Conservation (phyloP, 2,797 vertebrate species). For the Smutsia temminckii region DNA sequence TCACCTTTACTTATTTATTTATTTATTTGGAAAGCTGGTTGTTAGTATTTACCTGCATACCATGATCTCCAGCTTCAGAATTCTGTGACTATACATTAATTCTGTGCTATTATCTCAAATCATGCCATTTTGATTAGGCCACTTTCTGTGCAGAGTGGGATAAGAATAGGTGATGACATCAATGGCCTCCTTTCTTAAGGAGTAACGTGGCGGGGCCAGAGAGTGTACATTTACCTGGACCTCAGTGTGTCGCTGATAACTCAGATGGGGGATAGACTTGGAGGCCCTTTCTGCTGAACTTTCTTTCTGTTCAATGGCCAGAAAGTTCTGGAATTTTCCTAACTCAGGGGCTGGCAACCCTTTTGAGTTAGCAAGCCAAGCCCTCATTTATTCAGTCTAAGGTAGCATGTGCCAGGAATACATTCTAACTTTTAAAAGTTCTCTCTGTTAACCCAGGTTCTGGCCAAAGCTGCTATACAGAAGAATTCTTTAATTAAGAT, state of each 20-base stretch:
- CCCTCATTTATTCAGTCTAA: not conserved
- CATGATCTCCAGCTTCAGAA: not conserved
- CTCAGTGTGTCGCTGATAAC: not conserved
- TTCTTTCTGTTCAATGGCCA: slow-evolving; percentile 19
- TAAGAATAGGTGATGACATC: not conserved
- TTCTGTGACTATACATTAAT: not conserved
- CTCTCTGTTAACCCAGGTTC: slow-evolving; percentile 14
- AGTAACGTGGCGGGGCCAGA: not conserved
- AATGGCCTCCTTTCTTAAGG: not conserved
- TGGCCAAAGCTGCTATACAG: not conserved
- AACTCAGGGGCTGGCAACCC: slow-evolving; percentile 7
- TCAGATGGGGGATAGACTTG: not conserved
- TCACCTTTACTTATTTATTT: not conserved
- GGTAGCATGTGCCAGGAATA: not conserved
- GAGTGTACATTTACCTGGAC: too few relatives aligned
- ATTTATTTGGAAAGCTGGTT: not conserved
- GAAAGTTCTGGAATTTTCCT: slow-evolving; percentile 21
- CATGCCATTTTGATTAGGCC: not conserved
- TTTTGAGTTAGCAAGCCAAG: slow-evolving; percentile 39
- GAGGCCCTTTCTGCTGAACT: not conserved
- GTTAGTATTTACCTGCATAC: not conserved
- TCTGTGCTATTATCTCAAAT: not conserved
- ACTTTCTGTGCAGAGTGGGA: too few relatives aligned
- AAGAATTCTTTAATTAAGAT: slow-evolving; percentile 11
- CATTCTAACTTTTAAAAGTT: slow-evolving; percentile 48